Evolutionary conservation across 1,140 invertebrate species (phyloP).

Genomic region (Hypothenemus hampei): DNA sequence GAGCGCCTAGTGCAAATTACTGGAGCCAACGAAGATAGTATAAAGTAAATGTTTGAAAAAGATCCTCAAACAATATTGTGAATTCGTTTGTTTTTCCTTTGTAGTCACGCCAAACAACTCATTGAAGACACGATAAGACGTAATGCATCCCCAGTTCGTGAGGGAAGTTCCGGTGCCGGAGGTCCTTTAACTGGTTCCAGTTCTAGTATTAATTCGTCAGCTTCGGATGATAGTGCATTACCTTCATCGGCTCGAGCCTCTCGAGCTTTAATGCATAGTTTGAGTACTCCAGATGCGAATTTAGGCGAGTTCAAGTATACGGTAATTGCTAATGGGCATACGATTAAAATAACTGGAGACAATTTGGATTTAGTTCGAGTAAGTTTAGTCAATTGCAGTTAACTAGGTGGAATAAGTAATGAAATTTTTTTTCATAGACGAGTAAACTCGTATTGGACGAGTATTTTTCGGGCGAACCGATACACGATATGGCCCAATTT

Average conservation of each 20-base stretch:
- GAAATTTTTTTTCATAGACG: no score
- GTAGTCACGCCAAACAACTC: conserved; percentile 80
- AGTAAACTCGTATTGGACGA: conserved; percentile 82
- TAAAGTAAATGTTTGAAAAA: conserved; percentile 63
- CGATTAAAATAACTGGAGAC: conserved; percentile 76
- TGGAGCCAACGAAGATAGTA: conserved; percentile 84
- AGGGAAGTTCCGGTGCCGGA: conserved; percentile 47
- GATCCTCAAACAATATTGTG: background rate
- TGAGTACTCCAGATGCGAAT: conserved; percentile 76
- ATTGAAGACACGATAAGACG: conserved; percentile 89
- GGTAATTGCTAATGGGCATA: conserved; percentile 71
- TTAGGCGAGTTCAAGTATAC: conserved; percentile 83
- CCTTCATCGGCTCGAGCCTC: conserved; percentile 43
- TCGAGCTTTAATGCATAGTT: conserved; percentile 66
- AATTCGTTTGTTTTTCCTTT: conserved; percentile 17
- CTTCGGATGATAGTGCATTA: conserved; percentile 63
- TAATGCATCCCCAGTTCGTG: conserved; percentile 82
- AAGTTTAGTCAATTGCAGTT: conserved; percentile 43
- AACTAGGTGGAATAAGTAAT: no score
- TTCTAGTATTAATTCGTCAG: conserved; percentile 66
- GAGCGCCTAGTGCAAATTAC: conserved; percentile 91
- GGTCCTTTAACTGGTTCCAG: conserved; percentile 60
- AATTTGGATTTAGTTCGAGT: conserved; percentile 80
- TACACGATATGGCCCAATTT: conserved; percentile 50
- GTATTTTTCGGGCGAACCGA: conserved; percentile 63